Evolutionary conservation across 92 coral and sea anemone species (phyloP), one percentile per base, ranked within the genome.

Genomic region (Virgularia gustaviana): DNA sequence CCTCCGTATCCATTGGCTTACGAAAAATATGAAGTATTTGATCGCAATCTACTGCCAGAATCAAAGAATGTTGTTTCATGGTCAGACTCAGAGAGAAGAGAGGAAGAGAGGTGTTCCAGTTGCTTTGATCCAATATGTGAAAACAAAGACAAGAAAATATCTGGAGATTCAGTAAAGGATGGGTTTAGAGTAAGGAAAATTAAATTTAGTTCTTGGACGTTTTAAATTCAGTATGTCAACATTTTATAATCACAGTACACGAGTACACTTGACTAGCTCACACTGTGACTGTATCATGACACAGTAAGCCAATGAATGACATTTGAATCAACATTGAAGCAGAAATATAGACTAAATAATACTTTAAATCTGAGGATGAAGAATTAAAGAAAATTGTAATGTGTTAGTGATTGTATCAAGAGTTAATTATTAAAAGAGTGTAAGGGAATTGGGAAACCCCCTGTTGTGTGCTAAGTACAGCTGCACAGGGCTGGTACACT

Each of bases 71-170:
- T 68, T 68, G 39, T 68, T 49, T 49, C 75, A 28, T 66, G 35
- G 6, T 68, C 75, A 5, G n/a, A n/a, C n/a, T n/a, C n/a, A n/a
- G 27, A 68, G 8, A 15, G 31, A 33, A 25, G 19, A 24, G 75
- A 68, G 61, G 96, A 94, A 31, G 87, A 86, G 73, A 72, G 99
- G 33, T 94, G 99, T 77, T 89, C 89, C 25, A 72, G 88, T 1
- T 94, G 99, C 71, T 94, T 94, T 57, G 99, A 94, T 64, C 88
- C 82, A 20, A 89, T 94, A 66, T 73, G 70, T 55, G 82, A 87
- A n/a, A 92, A 89, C 73, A 66, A 83, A 15, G 83, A 78, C 13
- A 89, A 94, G 61, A 96, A 89, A 9, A 79, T 87, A 19, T 84
- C 94, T 36, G 99, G 99, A 1, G 86, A 94, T 58, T 78, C 86